Evolutionary conservation across 2,888 invertebrate species (phyloP), one percentile per base, ranked within the genome.

Genomic region (Dryobotodes eremita): DNA sequence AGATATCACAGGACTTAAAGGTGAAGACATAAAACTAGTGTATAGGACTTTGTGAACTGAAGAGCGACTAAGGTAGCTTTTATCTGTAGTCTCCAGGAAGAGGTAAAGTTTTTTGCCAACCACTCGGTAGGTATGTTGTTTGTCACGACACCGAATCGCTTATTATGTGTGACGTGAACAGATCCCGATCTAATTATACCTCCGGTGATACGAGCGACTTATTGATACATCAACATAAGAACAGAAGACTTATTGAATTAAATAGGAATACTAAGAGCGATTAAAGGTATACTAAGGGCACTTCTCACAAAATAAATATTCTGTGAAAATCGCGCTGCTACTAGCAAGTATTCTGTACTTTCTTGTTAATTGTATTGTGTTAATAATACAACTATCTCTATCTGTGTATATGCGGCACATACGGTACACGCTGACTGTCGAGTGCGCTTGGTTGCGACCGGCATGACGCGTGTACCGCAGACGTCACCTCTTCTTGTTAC

Each of bases 81-180:
- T 71, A 71, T 80, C 80, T 42, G 6, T 26, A 55, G 23, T n/a
- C 23, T 59, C 53, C 17, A 23, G 36, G 3, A 36, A 31, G 7
- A 42, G 13, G 53, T 11, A 48, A 81, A 68, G 53, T 61, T 68
- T 53, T 71, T 11, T 71, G 66, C 2, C 71, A 26, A 59, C 36
- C n/a, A 26, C 42, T 23, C 46, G 8, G 8, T 66, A 20, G n/a
- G 46, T 26, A 26, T 20, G 26, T 26, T 65, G 50, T 70, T 55
- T 57, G 57, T 65, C 65, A 66, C 31, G 42, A 71, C 53, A 50
- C 17, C 46, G n/a, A 6, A 10, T 46, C 31, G n/a, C 36, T 71
- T 59, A 31, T 31, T 69, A 42, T 46, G 15, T 17, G 36, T 50
- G 55, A 59, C 53, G 80, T 53, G 13, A n/a, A 68, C 61, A 55